A percentile compares a stretch with the other conserved stretches of the same genome.
These are phyloP conservation scores for Paracyclopina nana DNA, from an alignment of 1,140 invertebrate species.

Conservation along the genomic window DNA sequence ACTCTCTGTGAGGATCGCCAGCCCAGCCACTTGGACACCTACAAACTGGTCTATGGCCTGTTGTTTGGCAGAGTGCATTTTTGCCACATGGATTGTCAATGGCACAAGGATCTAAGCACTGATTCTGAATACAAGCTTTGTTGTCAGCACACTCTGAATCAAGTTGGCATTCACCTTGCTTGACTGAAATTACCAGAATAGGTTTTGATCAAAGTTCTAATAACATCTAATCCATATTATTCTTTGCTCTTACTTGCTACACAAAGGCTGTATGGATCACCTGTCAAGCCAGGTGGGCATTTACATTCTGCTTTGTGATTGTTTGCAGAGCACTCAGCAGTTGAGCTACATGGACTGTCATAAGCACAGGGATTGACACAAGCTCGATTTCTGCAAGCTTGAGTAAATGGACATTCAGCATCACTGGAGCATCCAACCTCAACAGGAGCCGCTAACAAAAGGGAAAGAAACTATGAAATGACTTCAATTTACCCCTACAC, in stretches of 20 bases:
- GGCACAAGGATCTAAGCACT: conserved; percentile 52
- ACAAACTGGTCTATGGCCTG: conserved; percentile 51
- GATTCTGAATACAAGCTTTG: conserved; percentile 49
- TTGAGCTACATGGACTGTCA: conserved; percentile 22
- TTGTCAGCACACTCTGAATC: conserved; percentile 51
- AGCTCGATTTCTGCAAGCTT: conserved; percentile 48
- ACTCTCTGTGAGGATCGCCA: background rate
- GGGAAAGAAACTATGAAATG: background rate
- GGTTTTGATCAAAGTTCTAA: conserved; percentile 29
- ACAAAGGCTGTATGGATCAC: conserved; percentile 24
- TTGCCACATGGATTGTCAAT: conserved; percentile 42
- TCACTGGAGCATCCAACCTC: conserved; percentile 45
- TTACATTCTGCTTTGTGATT: conserved; percentile 23
- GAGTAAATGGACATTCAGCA: conserved; percentile 46
- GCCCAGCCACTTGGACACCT: conserved; percentile 55
- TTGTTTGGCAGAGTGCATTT: conserved; percentile 54
- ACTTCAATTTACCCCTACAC: background rate
- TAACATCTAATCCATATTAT: background rate
- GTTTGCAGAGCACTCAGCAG: conserved; percentile 21
- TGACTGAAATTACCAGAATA: conserved; percentile 29
- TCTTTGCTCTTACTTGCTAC: conserved; percentile 22
- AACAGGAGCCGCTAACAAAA: background rate
- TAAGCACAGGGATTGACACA: conserved; percentile 54
- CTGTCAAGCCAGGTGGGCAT: conserved; percentile 21
- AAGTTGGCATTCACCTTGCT: conserved; percentile 34